A percentile compares a stretch with the other conserved stretches of the same genome.
Conservation (phyloP, 2,888 invertebrate species). For the Limenitis camilla region DNA sequence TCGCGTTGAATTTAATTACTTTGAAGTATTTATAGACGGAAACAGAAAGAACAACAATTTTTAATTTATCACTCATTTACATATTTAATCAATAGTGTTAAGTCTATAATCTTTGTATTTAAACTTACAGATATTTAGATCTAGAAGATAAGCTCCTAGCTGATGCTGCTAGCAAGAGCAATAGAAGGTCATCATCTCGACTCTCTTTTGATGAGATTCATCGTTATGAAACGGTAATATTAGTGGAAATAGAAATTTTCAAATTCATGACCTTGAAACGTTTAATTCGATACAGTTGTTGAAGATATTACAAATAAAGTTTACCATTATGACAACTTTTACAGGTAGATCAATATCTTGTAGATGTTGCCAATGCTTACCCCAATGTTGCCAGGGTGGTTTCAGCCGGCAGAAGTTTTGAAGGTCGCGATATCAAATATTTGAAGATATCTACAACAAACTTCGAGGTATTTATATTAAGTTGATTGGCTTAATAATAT, state of each 20-base stretch:
- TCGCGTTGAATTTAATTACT: too few species aligned
- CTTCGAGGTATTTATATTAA: conserved; percentile 38
- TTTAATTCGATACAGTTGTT: too few species aligned
- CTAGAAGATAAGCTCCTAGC: neutral
- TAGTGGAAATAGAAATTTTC: too few species aligned
- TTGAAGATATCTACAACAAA: conserved; percentile 74
- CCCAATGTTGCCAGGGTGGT: conserved; percentile 43
- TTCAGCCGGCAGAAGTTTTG: conserved; percentile 68
- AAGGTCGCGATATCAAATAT: conserved; percentile 72
- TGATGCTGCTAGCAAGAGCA: too few species aligned
- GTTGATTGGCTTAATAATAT: too few species aligned
- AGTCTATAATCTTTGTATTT: too few species aligned
- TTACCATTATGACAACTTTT: conserved; percentile 18
- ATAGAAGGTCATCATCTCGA: neutral
- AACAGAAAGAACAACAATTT: too few species aligned
- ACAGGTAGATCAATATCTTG: conserved; percentile 50
- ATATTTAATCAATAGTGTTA: too few species aligned
- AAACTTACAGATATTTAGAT: conserved; percentile 3
- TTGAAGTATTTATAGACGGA: too few species aligned
- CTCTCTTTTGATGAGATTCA: conserved; percentile 5
- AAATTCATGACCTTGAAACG: neutral
- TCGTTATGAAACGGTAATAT: conserved; percentile 6
- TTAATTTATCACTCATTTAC: too few species aligned
- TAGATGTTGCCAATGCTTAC: conserved; percentile 39
- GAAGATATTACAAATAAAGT: neutral